phyloP scores from a whole-genome alignment of 2,797 vertebrate genomes.

The Sternotherus odoratus region DNA sequence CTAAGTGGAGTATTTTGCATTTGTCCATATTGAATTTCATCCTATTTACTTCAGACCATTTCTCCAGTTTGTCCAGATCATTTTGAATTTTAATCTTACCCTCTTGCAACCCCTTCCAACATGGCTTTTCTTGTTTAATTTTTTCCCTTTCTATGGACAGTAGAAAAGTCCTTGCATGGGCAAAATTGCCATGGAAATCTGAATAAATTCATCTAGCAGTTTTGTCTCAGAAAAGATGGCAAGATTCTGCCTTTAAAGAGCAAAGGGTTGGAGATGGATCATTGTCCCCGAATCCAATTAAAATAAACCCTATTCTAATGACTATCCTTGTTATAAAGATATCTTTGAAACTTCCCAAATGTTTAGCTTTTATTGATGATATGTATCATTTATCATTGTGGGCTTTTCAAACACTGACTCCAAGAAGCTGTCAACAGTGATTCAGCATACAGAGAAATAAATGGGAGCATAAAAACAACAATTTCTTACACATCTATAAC shows the following conservation, averaged over 20 bases:
- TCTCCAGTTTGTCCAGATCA: no score
- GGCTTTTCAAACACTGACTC: background rate
- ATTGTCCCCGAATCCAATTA: background rate
- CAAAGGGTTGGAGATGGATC: background rate
- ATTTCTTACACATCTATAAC: no score
- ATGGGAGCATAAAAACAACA: background rate
- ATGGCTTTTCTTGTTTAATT: background rate
- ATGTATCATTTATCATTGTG: background rate
- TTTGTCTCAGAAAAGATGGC: background rate
- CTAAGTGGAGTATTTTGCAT: no score
- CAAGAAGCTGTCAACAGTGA: background rate
- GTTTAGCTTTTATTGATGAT: background rate
- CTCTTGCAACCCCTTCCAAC: no score
- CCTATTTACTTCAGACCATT: no score
- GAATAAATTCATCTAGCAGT: background rate
- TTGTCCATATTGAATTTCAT: no score
- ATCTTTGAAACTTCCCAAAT: background rate
- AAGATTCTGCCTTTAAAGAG: background rate
- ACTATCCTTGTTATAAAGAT: background rate
- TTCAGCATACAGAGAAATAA: no score
- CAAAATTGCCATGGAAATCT: background rate
- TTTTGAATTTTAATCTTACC: no score
- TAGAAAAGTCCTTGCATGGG: background rate
- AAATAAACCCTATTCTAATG: background rate
- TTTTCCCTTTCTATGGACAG: background rate